Percentiles rank a stretch among this genome's conserved stretches.
These are phyloP conservation scores for Melanotaenia boesemani DNA, from an alignment of 2,797 vertebrate genomes.

Conservation along the genomic window DNA sequence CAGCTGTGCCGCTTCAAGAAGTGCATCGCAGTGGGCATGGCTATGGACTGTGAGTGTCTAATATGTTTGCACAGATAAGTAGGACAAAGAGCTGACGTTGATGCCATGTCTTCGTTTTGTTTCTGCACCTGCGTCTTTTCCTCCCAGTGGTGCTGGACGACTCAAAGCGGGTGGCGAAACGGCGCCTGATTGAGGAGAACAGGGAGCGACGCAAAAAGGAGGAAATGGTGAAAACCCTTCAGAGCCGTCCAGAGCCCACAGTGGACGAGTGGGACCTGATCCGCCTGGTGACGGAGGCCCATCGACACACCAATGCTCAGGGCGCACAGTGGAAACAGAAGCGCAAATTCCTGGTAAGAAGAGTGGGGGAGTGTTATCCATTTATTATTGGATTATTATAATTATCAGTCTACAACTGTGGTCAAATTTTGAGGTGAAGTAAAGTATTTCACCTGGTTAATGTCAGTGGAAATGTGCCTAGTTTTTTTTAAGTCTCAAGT, in stretches of 20 bases:
- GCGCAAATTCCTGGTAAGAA: slow-evolving; percentile 90
- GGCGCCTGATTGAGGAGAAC: slow-evolving; percentile 98
- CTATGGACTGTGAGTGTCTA: slow-evolving; percentile 93
- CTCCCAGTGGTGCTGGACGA: slow-evolving; percentile 95
- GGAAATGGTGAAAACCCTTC: slow-evolving; percentile 94
- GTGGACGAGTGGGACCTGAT: slow-evolving; percentile 96
- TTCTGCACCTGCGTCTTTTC: neutral
- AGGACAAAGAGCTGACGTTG: no score
- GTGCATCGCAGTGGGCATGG: slow-evolving; percentile 98
- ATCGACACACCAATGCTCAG: slow-evolving; percentile 97
- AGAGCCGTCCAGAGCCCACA: slow-evolving; percentile 94
- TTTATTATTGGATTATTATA: no score
- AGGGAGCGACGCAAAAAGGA: slow-evolving; percentile 94
- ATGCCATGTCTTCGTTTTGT: no score
- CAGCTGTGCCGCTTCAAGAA: slow-evolving; percentile 99
- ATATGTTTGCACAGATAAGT: no score
- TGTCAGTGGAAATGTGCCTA: no score
- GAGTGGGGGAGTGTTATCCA: no score
- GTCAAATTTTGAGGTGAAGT: no score
- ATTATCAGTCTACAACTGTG: no score
- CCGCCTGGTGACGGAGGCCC: slow-evolving; percentile 94
- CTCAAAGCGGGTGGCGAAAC: slow-evolving; percentile 95
- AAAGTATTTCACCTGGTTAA: no score
- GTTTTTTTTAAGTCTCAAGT: no score
- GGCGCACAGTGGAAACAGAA: slow-evolving; percentile 99